phyloP scores from a whole-genome alignment of 2,888 invertebrate genomes.

The Oasisia sp. region DNA sequence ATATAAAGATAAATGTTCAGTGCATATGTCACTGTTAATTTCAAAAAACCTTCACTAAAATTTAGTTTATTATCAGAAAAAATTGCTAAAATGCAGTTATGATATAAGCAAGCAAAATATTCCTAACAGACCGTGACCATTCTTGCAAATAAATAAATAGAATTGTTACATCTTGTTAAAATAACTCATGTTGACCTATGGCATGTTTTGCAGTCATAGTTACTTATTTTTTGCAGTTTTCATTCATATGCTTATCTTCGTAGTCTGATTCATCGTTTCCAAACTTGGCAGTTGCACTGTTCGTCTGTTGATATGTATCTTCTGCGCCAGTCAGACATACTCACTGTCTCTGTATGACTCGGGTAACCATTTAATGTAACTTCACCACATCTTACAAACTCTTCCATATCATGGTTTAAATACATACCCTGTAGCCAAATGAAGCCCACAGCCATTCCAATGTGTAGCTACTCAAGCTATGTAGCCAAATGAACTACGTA shows the following conservation, averaged over 20 bases:
- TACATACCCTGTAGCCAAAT: neutral
- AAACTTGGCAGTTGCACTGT: neutral
- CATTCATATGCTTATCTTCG: neutral
- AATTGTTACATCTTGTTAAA: neutral
- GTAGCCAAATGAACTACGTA: too few relatives aligned
- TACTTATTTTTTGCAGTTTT: neutral
- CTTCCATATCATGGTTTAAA: neutral
- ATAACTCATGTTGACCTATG: neutral
- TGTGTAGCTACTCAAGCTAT: too few relatives aligned
- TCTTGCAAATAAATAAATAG: neutral
- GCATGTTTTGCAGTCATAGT: neutral
- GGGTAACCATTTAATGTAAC: neutral
- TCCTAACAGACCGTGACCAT: neutral
- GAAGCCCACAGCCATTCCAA: too few relatives aligned
- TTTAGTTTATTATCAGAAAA: neutral
- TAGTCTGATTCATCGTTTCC: neutral
- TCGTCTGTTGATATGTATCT: neutral
- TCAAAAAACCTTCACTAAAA: neutral
- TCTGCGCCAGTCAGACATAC: neutral
- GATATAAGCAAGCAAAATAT: neutral
- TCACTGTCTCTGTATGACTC: neutral
- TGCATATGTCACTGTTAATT: slow-evolving; percentile 1
- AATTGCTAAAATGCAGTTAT: neutral
- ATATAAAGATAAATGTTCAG: neutral
- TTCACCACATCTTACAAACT: neutral